A percentile compares a stretch with the other conserved stretches of the same genome.
These are phyloP conservation scores for Eupeodes corollae DNA, from an alignment of 1,140 invertebrate species.

Conservation along the genomic window DNA sequence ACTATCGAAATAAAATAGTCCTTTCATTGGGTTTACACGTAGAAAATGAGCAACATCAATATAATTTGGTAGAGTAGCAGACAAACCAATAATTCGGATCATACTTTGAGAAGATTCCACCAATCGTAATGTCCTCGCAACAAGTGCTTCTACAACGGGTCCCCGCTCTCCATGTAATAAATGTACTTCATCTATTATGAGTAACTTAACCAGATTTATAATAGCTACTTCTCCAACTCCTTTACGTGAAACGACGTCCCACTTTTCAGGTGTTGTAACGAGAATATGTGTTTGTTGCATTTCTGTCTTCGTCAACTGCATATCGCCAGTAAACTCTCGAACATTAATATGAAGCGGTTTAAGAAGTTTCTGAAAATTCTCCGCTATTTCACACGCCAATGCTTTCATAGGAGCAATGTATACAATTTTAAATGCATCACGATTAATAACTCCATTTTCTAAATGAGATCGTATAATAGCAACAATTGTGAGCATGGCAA, in stretches of 20 bases:
- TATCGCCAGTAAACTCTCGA: constrained; percentile 93
- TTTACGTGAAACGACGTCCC: constrained; percentile 98
- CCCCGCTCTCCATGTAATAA: constrained; percentile 93
- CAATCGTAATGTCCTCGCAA: constrained; percentile 87
- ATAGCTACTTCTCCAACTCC: constrained; percentile 80
- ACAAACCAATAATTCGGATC: constrained; percentile 95
- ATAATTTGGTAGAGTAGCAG: constrained; percentile 97
- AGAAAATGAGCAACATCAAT: constrained; percentile 92
- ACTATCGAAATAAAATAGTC: constrained; percentile 95
- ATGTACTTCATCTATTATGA: constrained; percentile 99
- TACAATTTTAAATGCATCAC: constrained; percentile 95
- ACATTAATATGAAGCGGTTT: constrained; percentile 54
- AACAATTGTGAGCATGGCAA: constrained; percentile 86
- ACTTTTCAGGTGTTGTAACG: constrained; percentile 98
- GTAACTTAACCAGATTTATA: constrained; percentile 78
- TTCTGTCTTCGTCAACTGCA: constrained; percentile 91
- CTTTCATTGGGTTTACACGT: constrained; percentile 82
- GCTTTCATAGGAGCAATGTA: constrained; percentile 99
- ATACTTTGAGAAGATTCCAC: constrained; percentile 92
- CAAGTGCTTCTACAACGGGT: constrained; percentile 93
- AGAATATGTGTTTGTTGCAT: constrained; percentile 95
- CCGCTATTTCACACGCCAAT: constrained; percentile 94
- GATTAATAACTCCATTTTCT: constrained; percentile 64
- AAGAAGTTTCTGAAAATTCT: constrained; percentile 79
- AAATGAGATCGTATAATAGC: constrained; percentile 83